Evolutionary conservation across 2,113 vertebrate genomes (phyloP).

Genomic region (Heptranchias perlo): DNA sequence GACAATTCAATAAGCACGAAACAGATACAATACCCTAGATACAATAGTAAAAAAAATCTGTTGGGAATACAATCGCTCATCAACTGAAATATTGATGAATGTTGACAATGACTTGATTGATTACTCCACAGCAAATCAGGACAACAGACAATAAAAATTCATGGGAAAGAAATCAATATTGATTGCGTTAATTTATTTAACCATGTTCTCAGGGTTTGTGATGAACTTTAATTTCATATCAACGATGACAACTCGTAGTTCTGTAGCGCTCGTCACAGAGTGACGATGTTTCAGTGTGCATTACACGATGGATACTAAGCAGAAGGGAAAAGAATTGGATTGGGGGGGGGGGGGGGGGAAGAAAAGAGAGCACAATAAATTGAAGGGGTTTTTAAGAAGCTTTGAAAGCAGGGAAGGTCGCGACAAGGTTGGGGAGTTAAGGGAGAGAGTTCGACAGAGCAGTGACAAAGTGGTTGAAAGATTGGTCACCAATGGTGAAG

Average conservation of each 20-base stretch:
- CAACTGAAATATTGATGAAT: background rate
- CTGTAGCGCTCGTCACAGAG: too few species aligned
- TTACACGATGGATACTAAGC: background rate
- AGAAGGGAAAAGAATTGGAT: background rate
- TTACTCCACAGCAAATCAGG: background rate
- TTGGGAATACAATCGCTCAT: background rate
- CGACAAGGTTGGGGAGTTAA: background rate
- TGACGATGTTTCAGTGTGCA: too few species aligned
- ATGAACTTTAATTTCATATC: background rate
- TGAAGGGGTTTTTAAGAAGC: background rate
- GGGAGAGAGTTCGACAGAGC: background rate
- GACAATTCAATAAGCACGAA: background rate
- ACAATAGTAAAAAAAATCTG: too few species aligned
- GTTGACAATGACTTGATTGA: background rate
- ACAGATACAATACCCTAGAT: background rate
- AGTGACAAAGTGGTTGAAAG: background rate
- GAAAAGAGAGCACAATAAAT: background rate
- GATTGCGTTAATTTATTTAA: background rate
- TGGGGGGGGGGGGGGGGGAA: too few species aligned
- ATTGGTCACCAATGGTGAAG: background rate
- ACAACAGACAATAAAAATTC: background rate
- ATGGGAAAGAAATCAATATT: background rate
- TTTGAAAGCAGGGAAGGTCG: background rate
- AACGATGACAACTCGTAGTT: background rate
- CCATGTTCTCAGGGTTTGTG: background rate